Percentiles rank a stretch among this genome's conserved stretches.
Evolutionary conservation across 53 echinoderm and acorn worm species (phyloP).

Genomic region (Luidia sarsii): DNA sequence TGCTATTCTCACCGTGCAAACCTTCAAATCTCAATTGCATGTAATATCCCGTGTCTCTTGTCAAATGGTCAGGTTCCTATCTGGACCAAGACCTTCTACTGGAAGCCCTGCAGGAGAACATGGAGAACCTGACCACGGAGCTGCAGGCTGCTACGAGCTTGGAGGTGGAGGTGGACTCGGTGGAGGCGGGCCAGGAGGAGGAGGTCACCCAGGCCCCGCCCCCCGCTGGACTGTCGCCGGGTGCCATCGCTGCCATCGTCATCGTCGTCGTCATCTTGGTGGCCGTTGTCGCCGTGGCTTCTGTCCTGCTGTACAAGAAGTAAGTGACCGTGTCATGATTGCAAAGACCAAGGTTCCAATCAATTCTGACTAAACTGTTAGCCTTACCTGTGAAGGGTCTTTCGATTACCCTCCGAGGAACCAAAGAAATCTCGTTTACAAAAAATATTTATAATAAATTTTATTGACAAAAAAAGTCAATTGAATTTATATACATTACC

Average conservation of each 20-base stretch:
- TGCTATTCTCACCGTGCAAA: too few species aligned
- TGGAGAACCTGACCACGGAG: constrained; percentile 61
- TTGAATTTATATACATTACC: too few species aligned
- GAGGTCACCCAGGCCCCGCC: not conserved
- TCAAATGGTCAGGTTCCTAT: constrained; percentile 35
- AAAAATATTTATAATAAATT: too few species aligned
- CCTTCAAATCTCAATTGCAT: too few species aligned
- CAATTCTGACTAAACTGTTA: too few species aligned
- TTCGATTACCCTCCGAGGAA: too few species aligned
- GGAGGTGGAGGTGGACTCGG: constrained; percentile 4
- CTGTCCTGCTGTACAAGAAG: constrained; percentile 14
- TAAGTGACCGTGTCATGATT: too few species aligned
- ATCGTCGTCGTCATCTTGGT: constrained; percentile 11
- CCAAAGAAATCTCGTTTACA: too few species aligned
- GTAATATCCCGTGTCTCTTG: too few species aligned
- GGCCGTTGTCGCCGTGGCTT: not conserved
- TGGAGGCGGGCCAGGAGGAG: constrained; percentile 42
- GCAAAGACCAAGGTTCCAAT: too few species aligned
- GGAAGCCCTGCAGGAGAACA: constrained; percentile 67
- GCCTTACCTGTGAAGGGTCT: too few species aligned
- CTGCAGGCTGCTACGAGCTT: constrained; percentile 8
- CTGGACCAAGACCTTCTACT: constrained; percentile 76
- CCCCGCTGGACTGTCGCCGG: not conserved
- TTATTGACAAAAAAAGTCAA: too few species aligned
- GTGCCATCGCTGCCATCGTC: constrained; percentile 34